Percentiles rank a stretch among this genome's conserved stretches.
Evolutionary conservation across 2,113 vertebrate genomes (phyloP).

Genomic region (Phyllopteryx taeniolatus): DNA sequence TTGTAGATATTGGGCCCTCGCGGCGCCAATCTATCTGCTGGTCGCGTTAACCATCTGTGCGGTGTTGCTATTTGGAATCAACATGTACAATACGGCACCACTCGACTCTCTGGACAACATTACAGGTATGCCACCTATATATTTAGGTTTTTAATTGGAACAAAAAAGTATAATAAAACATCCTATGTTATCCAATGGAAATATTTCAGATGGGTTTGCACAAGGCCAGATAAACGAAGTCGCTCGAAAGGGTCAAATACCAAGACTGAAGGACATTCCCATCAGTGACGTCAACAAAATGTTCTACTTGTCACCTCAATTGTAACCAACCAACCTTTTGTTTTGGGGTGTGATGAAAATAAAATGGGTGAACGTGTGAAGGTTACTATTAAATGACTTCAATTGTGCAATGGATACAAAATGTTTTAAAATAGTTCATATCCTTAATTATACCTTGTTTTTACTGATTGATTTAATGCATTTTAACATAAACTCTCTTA

Average conservation of each 20-base stretch:
- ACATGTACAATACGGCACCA: slow-evolving; percentile 90
- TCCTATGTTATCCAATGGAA: neutral
- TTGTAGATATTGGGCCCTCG: slow-evolving; percentile 90
- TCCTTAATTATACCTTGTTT: too few species aligned
- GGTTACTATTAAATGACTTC: too few species aligned
- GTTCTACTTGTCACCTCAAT: slow-evolving; percentile 76
- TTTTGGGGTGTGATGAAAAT: neutral
- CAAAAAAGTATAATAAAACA: neutral
- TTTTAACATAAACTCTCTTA: too few species aligned
- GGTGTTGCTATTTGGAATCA: slow-evolving; percentile 85
- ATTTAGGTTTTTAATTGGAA: neutral
- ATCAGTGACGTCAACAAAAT: slow-evolving; percentile 87
- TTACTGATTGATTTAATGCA: too few species aligned
- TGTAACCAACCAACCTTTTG: slow-evolving; percentile 10
- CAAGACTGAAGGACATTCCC: slow-evolving; percentile 81
- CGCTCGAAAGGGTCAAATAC: slow-evolving; percentile 76
- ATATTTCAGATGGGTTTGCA: slow-evolving; percentile 79
- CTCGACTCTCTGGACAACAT: slow-evolving; percentile 85
- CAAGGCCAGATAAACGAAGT: slow-evolving; percentile 76
- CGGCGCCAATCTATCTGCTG: slow-evolving; percentile 84
- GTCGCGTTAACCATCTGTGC: slow-evolving; percentile 73
- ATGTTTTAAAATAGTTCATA: too few species aligned
- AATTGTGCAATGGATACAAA: neutral
- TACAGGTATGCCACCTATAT: slow-evolving; percentile 71
- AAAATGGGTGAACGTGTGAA: too few species aligned